A percentile compares a stretch with the other conserved stretches of the same genome.
phyloP scores from a whole-genome alignment of 2,797 vertebrate species.

The Onychomys torridus region DNA sequence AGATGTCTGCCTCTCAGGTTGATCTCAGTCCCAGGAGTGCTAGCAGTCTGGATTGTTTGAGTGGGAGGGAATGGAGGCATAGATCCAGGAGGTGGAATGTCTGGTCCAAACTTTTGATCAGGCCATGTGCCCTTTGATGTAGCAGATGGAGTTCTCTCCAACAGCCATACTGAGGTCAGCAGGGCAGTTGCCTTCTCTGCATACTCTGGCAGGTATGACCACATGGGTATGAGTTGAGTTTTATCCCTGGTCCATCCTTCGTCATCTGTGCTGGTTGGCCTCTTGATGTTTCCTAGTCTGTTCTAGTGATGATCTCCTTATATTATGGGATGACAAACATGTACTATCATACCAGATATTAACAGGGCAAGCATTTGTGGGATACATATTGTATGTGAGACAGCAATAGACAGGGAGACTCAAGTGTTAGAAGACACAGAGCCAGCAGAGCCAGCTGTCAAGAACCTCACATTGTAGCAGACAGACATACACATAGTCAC shows the following conservation, averaged over 20 bases:
- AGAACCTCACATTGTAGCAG: background rate
- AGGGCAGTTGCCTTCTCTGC: background rate
- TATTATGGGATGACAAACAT: background rate
- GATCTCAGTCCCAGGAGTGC: constrained; percentile 51
- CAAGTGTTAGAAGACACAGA: background rate
- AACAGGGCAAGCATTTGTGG: background rate
- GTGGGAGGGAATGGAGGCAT: constrained; percentile 66
- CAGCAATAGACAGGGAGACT: background rate
- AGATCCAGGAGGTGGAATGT: constrained; percentile 69
- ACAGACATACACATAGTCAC: background rate
- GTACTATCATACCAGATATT: background rate
- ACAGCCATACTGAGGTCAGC: constrained; percentile 31
- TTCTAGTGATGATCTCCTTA: background rate
- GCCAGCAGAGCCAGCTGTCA: background rate
- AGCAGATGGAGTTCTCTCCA: constrained; percentile 67
- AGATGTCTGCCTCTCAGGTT: constrained; percentile 57
- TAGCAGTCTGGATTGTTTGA: background rate
- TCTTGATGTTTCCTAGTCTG: background rate
- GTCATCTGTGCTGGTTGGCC: background rate
- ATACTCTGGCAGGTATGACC: background rate
- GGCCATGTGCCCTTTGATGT: constrained; percentile 75
- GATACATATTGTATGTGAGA: background rate
- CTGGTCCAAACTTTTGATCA: constrained; percentile 81
- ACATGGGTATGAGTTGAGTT: background rate
- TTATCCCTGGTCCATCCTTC: background rate